Evolutionary conservation across 2,888 invertebrate genomes (phyloP), one percentile per base, ranked within the genome.

Genomic region (Unio delphinus): DNA sequence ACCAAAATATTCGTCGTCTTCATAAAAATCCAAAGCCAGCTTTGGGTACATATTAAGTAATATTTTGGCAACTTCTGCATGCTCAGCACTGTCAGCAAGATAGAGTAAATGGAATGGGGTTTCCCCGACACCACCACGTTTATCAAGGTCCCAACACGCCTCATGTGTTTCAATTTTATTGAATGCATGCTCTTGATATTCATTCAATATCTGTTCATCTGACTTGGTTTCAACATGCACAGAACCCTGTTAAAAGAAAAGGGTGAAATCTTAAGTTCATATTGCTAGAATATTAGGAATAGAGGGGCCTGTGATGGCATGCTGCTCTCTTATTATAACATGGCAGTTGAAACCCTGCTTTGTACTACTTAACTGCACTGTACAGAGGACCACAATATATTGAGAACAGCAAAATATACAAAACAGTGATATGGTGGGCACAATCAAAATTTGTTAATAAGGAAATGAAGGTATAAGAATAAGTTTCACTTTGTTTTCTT

Each of bases 141-240:
- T 96, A 86, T 96, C 95, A 95, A 99, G 95, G 90, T 97, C 96
- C 99, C 99, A 99, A 89, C 98, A 98, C 0, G 97, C 97, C 78
- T 95, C 87, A 75, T 91, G 91, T 15, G 78, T 81, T 26, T 73
- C 68, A 65, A 87, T 78, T 71, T 82, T 82, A 34, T 82, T 85
- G 69, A 86, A 86, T 69, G 72, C 74, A 58, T 67, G 67, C 28
- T 83, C 80, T 54, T 77, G 74, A 67, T 73, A 86, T 55, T 83
- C 83, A 17, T 72, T 67, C 18, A 83, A 65, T 18, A 84, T 61
- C 65, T 84, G 79, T 54, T 76, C 75, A 67, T 85, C 85, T 57
- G 77, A 64, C 61, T 78, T 79, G 18, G 79, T 75, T 55, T 81
- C 81, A 68, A 68, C 72, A 20, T 77, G 63, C 18, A 74, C 65